Base-by-base conservation (phyloP, 2,888 invertebrate genomes). In the Polydrusus cervinus region DNA sequence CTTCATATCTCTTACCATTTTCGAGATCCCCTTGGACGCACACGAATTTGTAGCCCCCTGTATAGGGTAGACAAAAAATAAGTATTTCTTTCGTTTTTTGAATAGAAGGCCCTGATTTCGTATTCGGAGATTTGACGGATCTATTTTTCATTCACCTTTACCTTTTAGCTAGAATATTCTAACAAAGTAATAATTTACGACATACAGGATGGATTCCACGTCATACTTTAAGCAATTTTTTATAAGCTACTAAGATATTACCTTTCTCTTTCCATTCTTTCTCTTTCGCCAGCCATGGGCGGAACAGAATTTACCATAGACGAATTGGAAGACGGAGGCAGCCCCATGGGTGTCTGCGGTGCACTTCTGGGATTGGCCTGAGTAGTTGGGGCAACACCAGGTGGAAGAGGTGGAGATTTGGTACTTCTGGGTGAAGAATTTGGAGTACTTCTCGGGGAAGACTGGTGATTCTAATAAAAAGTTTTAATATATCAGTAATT, bases 371-470 rank as follows among this genome's bases (percentile, higher is more conserved):
- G 86, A 65, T 81, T 82, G 6, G 83, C 66, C 65, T 82, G 82
- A 8, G 81, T 70, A 1, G 80, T 74, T 74, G 86, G 86, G 30
- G 89, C 87, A 20, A 61, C 70, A 1, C 92, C 92, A 0, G 92
- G 92, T 25, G 92, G 90, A 80, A 93, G 88, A 0, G 95, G 95
- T 0, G 95, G 95, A 38, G 95, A 95, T 86, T 95, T 95, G 40
- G 94, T 94, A 80, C 95, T 95, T 38, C 95, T 90, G 16, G 95
- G 95, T 43, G 95, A 95, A 65, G 95, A 95, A 86, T 95, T 95
- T 1, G 95, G 95, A 1, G 95, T 95, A 14, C 95, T 95, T 53
- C 95, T 90, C 0, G 95, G 95, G 30, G 95, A 95, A 8, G 93
- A 90, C 84, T 95, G 95, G 85, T 95, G 95, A 83, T 95, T 95